A percentile compares a stretch with the other conserved stretches of the same genome.
These are phyloP conservation scores for Fistularia commersonii DNA, from an alignment of 2,797 vertebrate genomes.

Conservation along the genomic window DNA sequence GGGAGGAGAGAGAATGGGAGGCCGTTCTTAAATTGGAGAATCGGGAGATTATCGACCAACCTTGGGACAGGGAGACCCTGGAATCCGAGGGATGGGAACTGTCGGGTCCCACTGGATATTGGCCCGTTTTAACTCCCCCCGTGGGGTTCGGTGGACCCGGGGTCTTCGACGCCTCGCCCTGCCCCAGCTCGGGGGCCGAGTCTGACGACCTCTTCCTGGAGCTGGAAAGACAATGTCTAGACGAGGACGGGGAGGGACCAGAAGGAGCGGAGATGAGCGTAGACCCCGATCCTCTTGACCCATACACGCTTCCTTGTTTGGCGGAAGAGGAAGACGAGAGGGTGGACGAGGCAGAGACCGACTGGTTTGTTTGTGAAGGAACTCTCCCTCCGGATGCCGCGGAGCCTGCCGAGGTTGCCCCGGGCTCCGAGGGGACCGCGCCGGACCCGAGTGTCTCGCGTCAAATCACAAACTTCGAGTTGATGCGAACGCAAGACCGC, in stretches of 20 bases:
- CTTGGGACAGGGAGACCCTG: conserved; percentile 63
- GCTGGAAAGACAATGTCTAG: conserved; percentile 76
- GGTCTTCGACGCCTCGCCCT: conserved; percentile 67
- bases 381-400: conserved; percentile 46
- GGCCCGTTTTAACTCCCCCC: conserved; percentile 76
- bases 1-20: conserved; percentile 79
- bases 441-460: not conserved
- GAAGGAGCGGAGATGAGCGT: conserved; percentile 68
- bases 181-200: conserved; percentile 72
- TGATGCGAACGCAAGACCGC: conserved; percentile 56
- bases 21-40: conserved; percentile 82
- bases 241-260: conserved; percentile 62
- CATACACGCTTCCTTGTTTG: conserved; percentile 54
- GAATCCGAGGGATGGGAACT: conserved; percentile 72
- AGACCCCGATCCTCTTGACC: conserved; percentile 60
- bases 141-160: conserved; percentile 72
- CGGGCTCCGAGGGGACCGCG: conserved; percentile 1
- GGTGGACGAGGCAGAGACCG: conserved; percentile 29
- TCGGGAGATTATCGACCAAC: conserved; percentile 64
- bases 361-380: conserved; percentile 36
- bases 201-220: conserved; percentile 81
- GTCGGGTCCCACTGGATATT: conserved; percentile 64
- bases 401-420: conserved; percentile 22
- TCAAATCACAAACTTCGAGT: conserved; percentile 36
- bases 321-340: conserved; percentile 52